Percentiles rank a stretch among this genome's conserved stretches.
Conservation (phyloP, 2,797 vertebrate species). For the Yasuhikotakia modesta region DNA sequence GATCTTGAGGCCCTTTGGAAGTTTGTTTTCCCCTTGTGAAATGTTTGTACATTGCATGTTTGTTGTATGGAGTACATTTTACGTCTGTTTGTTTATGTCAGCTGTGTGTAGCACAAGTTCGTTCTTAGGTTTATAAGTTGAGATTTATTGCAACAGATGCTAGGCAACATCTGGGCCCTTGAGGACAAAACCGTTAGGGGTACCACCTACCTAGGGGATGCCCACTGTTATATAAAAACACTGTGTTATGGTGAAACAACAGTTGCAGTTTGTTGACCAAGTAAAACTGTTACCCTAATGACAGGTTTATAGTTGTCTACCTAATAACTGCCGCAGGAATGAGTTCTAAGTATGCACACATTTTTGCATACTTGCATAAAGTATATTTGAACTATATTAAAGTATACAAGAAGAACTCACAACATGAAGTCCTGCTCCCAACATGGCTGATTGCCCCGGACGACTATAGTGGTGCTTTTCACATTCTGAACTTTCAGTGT, state of each 20-base stretch:
- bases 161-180: constrained; percentile 48
- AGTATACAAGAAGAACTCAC: constrained; percentile 79
- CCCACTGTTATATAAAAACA: constrained; percentile 13
- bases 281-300: too few species aligned
- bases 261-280: too few species aligned
- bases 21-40: too few species aligned
- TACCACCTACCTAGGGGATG: constrained; percentile 22
- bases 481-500: constrained; percentile 99
- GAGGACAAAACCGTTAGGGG: constrained; percentile 28
- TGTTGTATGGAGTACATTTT: too few species aligned
- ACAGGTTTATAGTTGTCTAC: not conserved
- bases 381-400: too few species aligned
- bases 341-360: not conserved
- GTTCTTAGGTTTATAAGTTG: constrained; percentile 42
- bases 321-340: not conserved
- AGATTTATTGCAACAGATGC: constrained; percentile 33
- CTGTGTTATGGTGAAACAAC: not conserved
- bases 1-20: too few species aligned
- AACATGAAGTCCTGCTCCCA: constrained; percentile 99
- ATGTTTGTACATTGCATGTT: too few species aligned
- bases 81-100: not conserved
- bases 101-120: not conserved
- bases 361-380: too few species aligned
- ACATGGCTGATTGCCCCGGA: constrained; percentile 92
- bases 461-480: constrained; percentile 96